A percentile compares a stretch with the other conserved stretches of the same genome.
Conservation (phyloP, 2,113 vertebrate species). For the Daboia siamensis region DNA sequence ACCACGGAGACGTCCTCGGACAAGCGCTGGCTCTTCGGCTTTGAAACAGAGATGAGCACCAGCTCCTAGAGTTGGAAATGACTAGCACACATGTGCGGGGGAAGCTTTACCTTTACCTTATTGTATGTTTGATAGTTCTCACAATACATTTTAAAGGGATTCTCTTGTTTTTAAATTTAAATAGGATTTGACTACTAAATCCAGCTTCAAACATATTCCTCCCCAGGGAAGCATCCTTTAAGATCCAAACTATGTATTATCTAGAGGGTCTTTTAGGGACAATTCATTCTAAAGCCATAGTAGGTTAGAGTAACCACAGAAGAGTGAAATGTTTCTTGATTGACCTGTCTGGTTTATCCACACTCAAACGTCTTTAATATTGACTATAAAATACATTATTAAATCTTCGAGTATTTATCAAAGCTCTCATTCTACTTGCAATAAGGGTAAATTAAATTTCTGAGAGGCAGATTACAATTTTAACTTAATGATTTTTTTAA, state of each 20-base stretch:
- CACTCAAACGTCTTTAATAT: not conserved
- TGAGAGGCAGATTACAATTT: not conserved
- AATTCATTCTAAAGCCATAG: not conserved
- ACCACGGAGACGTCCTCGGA: too few species aligned
- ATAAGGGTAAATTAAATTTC: conserved; percentile 2
- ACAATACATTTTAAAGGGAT: not conserved
- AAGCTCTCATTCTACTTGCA: not conserved
- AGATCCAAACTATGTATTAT: not conserved
- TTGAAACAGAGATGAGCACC: too few species aligned
- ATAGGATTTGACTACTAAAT: not conserved
- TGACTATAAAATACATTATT: not conserved
- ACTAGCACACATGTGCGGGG: too few species aligned
- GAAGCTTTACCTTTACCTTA: not conserved
- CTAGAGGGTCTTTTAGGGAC: not conserved
- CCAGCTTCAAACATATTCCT: not conserved
- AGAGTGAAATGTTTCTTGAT: not conserved
- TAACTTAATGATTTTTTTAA: not conserved
- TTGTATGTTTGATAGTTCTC: not conserved
- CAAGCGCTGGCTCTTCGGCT: too few species aligned
- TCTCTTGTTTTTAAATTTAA: not conserved
- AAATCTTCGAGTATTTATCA: not conserved
- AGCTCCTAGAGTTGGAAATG: too few species aligned
- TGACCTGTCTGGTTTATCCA: not conserved
- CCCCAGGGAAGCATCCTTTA: not conserved
- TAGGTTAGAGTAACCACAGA: not conserved